These are phyloP conservation scores for Polydrusus tereticollis DNA, from an alignment of 2,888 invertebrate species.

Conservation along the genomic window DNA sequence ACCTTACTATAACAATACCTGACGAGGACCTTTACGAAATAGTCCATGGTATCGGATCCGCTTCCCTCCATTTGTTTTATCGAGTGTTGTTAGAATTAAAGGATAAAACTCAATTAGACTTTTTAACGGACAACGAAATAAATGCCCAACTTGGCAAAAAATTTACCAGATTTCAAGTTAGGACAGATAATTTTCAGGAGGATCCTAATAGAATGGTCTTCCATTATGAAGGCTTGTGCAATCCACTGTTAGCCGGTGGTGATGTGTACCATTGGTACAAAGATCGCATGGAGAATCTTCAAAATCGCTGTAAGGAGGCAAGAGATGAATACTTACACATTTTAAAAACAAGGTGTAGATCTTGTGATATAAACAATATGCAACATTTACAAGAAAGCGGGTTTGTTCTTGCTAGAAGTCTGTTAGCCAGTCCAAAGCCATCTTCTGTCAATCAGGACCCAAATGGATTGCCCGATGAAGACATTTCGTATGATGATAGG, in stretches of 20 bases:
- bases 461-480: constrained; percentile 12
- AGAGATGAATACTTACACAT: constrained; percentile 58
- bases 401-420: constrained; percentile 34
- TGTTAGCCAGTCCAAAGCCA: neutral
- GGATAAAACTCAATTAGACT: constrained; percentile 67
- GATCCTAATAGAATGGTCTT: constrained; percentile 24
- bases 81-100: constrained; percentile 74
- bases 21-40: constrained; percentile 68
- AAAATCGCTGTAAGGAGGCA: constrained; percentile 57
- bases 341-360: constrained; percentile 14
- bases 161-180: constrained; percentile 56
- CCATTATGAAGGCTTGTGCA: constrained; percentile 36
- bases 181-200: neutral
- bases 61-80: constrained; percentile 73
- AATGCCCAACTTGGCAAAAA: constrained; percentile 53
- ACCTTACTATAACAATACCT: constrained; percentile 14
- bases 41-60: constrained; percentile 69
- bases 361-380: neutral
- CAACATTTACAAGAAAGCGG: constrained; percentile 16
- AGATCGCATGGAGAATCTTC: constrained; percentile 67
- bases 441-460: neutral
- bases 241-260: constrained; percentile 68
- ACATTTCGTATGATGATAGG: constrained; percentile 21
- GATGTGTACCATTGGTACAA: constrained; percentile 73
- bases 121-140: constrained; percentile 49